Conservation (phyloP, 2,888 invertebrate species). For the Tinea pellionella region DNA sequence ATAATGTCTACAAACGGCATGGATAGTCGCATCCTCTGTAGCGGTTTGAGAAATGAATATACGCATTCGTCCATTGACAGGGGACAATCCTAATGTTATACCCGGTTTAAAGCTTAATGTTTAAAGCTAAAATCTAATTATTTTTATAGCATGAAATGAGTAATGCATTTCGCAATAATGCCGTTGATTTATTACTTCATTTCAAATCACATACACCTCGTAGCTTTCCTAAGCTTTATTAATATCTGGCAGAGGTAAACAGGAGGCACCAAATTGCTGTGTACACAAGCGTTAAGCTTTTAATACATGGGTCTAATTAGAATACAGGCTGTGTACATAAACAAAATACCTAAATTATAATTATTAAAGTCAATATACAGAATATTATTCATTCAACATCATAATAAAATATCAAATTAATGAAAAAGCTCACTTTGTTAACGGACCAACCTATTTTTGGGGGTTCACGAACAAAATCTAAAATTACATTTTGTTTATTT, state of each 20-base stretch:
- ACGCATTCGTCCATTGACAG: too few relatives aligned
- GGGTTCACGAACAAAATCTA: not conserved
- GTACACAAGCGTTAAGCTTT: constrained; percentile 7
- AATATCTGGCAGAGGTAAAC: constrained; percentile 25
- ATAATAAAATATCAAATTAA: not conserved
- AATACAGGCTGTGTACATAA: not conserved
- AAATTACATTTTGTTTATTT: too few relatives aligned
- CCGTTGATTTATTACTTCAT: constrained; percentile 34
- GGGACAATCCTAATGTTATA: too few relatives aligned
- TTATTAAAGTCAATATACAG: not conserved
- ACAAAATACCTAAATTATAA: not conserved
- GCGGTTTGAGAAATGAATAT: too few relatives aligned
- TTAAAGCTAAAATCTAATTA: too few relatives aligned
- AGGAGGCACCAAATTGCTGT: constrained; percentile 9
- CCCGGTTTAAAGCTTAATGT: too few relatives aligned
- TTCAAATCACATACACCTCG: constrained; percentile 24
- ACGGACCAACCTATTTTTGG: not conserved
- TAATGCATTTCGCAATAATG: constrained; percentile 29
- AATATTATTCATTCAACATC: not conserved
- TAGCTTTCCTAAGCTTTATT: constrained; percentile 28
- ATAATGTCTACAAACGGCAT: too few relatives aligned
- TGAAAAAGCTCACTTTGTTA: not conserved
- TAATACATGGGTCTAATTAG: constrained; percentile 4
- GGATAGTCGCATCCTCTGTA: too few relatives aligned
- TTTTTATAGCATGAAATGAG: too few relatives aligned